phyloP scores from a whole-genome alignment of 1,140 invertebrate species.

The Wasmannia auropunctata region DNA sequence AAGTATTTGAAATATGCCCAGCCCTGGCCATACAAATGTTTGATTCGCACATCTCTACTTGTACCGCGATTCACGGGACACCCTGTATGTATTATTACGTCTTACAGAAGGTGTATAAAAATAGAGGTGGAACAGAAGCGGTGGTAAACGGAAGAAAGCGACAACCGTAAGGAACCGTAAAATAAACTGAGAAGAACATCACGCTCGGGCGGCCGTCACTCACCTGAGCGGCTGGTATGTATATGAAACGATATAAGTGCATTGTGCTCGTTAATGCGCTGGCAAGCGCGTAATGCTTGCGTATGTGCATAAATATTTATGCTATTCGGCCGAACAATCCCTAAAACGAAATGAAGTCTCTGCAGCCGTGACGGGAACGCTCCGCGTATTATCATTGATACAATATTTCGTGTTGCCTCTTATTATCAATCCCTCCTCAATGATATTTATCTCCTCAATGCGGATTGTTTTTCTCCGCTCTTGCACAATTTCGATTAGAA shows the following conservation, averaged over 20 bases:
- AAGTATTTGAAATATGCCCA: too few relatives aligned
- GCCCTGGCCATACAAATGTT: too few relatives aligned
- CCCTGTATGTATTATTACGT: not conserved
- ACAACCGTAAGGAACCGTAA: constrained; percentile 74
- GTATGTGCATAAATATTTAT: constrained; percentile 70
- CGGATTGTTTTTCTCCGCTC: not conserved
- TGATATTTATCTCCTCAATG: not conserved
- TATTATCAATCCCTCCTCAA: not conserved
- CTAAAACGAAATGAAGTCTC: constrained; percentile 61
- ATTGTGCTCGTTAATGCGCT: constrained; percentile 68
- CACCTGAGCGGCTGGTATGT: constrained; percentile 61
- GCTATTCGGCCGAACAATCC: constrained; percentile 55
- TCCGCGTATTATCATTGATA: constrained; percentile 39
- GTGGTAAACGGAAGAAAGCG: constrained; percentile 75
- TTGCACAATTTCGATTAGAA: not conserved
- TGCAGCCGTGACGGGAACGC: not conserved
- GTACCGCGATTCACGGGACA: not conserved
- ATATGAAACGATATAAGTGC: constrained; percentile 57
- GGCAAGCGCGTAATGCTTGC: constrained; percentile 60
- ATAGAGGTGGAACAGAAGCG: constrained; percentile 47
- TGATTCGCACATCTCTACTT: too few relatives aligned
- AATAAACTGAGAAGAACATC: constrained; percentile 70
- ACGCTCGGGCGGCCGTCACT: constrained; percentile 67
- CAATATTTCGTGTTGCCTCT: constrained; percentile 9
- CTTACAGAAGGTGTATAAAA: constrained; percentile 4